Percentiles rank a stretch among this genome's conserved stretches.
phyloP scores from a whole-genome alignment of 92 coral and sea anemone genomes.

The Zoanthus solanderi region DNA sequence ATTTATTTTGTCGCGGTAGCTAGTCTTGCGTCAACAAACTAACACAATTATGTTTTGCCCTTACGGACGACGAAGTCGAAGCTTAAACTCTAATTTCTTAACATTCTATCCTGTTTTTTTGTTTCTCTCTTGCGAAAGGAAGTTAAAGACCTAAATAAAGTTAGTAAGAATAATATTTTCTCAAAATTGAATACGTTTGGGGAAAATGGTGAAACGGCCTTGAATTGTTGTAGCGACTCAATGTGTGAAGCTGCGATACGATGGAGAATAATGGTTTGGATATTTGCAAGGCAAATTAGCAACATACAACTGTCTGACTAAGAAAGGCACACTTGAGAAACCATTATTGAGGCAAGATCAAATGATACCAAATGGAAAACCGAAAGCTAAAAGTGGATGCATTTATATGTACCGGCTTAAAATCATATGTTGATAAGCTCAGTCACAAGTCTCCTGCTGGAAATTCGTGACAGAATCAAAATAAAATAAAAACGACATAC shows the following conservation, averaged over 20 bases:
- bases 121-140: not conserved
- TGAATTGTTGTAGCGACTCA: not conserved
- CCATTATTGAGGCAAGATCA: not conserved
- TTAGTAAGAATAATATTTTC: not conserved
- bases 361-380: constrained; percentile 8
- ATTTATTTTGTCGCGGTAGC: constrained; percentile 5
- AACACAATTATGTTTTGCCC: constrained; percentile 7
- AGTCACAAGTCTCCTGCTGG: not conserved
- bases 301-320: not conserved
- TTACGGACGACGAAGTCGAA: too few relatives aligned
- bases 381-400: not conserved
- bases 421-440: constrained; percentile 28
- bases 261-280: not conserved
- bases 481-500: not conserved
- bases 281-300: constrained; percentile 40
- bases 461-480: constrained; percentile 19
- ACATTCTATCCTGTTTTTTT: not conserved
- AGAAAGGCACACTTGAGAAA: not conserved
- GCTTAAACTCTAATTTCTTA: not conserved
- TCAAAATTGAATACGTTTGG: not conserved
- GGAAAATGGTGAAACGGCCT: not conserved
- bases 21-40: constrained; percentile 22
- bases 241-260: not conserved
- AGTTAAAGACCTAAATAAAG: not conserved
- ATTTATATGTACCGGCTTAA: not conserved